Evolutionary conservation across 2,113 vertebrate species (phyloP).

Genomic region (Zosterops hypoxanthus): DNA sequence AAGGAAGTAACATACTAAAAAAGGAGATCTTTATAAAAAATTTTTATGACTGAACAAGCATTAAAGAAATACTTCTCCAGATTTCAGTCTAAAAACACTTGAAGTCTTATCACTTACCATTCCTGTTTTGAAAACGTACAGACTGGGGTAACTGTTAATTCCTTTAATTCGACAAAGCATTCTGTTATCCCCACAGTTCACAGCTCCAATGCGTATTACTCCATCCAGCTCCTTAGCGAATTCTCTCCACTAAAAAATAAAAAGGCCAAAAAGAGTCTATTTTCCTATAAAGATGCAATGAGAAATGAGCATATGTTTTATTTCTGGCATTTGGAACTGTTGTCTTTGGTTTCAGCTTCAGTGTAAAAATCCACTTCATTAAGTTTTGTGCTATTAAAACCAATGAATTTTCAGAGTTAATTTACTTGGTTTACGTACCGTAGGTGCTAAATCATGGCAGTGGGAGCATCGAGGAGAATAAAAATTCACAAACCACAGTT

Average conservation of each 20-base stretch:
- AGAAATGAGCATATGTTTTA: not conserved
- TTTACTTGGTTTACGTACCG: constrained; percentile 74
- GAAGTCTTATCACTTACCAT: constrained; percentile 76
- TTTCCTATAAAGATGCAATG: not conserved
- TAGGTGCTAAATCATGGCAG: constrained; percentile 95
- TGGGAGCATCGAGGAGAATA: constrained; percentile 97
- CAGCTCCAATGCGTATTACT: constrained; percentile 91
- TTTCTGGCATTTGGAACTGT: not conserved
- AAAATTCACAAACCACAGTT: constrained; percentile 98
- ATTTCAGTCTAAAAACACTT: not conserved
- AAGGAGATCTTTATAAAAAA: not conserved
- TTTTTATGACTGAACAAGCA: not conserved
- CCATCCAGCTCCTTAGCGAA: constrained; percentile 98
- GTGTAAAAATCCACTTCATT: not conserved
- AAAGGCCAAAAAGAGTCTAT: not conserved
- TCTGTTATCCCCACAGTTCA: constrained; percentile 96
- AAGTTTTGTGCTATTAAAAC: not conserved
- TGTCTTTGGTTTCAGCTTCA: not conserved
- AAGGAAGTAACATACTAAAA: not conserved
- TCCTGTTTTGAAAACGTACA: constrained; percentile 86
- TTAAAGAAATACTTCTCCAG: not conserved
- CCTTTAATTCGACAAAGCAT: constrained; percentile 91
- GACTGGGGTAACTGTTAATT: constrained; percentile 93
- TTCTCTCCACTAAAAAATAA: constrained; percentile 87
- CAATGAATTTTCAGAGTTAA: not conserved